phyloP scores from a whole-genome alignment of 2,797 vertebrate genomes.

The Hippocampus kuda region DNA sequence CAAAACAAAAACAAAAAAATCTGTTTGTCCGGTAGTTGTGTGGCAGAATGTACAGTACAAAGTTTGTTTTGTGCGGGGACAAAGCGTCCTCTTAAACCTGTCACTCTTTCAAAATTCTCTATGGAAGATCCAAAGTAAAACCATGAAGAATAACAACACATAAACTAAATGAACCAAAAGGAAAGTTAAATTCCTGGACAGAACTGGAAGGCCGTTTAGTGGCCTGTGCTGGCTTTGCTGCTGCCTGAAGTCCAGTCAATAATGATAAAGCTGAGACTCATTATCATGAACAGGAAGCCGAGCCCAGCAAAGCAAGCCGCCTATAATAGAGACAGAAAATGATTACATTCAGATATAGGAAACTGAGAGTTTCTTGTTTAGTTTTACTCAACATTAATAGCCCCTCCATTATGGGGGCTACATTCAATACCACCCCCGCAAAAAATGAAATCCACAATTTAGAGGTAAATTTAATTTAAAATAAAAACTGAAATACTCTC shows the following conservation, averaged over 20 bases:
- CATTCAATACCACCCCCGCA: too few relatives aligned
- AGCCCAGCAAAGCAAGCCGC: conserved; percentile 84
- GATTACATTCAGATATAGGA: not conserved
- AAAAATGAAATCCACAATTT: too few relatives aligned
- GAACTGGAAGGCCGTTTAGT: conserved; percentile 62
- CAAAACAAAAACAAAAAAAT: not conserved
- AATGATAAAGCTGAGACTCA: conserved; percentile 97
- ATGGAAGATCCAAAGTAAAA: conserved; percentile 21
- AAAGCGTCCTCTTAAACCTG: not conserved
- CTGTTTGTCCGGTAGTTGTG: not conserved
- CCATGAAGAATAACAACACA: conserved; percentile 46
- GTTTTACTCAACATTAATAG: too few relatives aligned
- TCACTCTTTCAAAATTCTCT: not conserved
- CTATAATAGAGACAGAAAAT: conserved; percentile 52
- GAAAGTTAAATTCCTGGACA: conserved; percentile 26
- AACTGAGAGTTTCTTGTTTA: not conserved
- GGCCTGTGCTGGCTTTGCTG: conserved; percentile 74
- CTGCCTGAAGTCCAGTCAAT: conserved; percentile 83
- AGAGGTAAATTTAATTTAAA: too few relatives aligned
- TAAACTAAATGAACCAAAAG: conserved; percentile 37
- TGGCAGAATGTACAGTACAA: conserved; percentile 1
- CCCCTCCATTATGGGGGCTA: too few relatives aligned
- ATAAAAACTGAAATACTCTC: too few relatives aligned
- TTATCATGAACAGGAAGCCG: conserved; percentile 91
- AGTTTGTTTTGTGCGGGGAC: conserved; percentile 2